A percentile compares a stretch with the other conserved stretches of the same genome.
phyloP scores from a whole-genome alignment of 2,113 vertebrate species.

The Microcebus jonahi region DNA sequence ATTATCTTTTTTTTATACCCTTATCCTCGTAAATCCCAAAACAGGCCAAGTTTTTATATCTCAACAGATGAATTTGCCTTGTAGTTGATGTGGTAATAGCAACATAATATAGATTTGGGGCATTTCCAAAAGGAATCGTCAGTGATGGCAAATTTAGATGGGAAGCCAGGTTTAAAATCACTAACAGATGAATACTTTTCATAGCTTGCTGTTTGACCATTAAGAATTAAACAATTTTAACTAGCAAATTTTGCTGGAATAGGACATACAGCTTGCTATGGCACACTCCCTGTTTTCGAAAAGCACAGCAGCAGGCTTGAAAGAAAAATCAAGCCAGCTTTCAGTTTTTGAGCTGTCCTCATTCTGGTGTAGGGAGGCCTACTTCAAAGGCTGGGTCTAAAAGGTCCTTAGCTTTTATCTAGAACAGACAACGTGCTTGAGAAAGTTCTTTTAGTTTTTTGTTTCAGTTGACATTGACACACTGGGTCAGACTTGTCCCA shows the following conservation, averaged over 20 bases:
- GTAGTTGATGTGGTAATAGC: neutral
- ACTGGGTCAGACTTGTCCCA: constrained; percentile 71
- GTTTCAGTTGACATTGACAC: constrained; percentile 79
- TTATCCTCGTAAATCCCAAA: neutral
- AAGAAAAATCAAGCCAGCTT: constrained; percentile 21
- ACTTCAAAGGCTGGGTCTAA: constrained; percentile 80
- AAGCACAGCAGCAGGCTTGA: neutral
- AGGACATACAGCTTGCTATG: neutral
- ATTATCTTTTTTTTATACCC: neutral
- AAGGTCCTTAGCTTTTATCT: constrained; percentile 83
- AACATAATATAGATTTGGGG: neutral
- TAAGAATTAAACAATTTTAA: constrained; percentile 43
- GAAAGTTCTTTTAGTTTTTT: constrained; percentile 79
- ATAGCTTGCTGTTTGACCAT: constrained; percentile 5
- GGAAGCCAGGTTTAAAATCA: constrained; percentile 58
- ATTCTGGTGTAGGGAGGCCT: constrained; percentile 58
- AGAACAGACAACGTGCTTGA: constrained; percentile 74
- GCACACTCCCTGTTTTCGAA: neutral
- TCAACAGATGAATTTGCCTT: constrained; percentile 23
- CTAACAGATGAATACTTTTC: constrained; percentile 44
- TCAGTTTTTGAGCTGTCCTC: constrained; percentile 43
- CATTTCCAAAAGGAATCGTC: constrained; percentile 32
- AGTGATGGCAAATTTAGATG: neutral
- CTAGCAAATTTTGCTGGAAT: constrained; percentile 39
- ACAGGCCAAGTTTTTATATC: neutral